Conservation (phyloP, 2,113 vertebrate species). For the Sterrhoptilus dennistouni region DNA sequence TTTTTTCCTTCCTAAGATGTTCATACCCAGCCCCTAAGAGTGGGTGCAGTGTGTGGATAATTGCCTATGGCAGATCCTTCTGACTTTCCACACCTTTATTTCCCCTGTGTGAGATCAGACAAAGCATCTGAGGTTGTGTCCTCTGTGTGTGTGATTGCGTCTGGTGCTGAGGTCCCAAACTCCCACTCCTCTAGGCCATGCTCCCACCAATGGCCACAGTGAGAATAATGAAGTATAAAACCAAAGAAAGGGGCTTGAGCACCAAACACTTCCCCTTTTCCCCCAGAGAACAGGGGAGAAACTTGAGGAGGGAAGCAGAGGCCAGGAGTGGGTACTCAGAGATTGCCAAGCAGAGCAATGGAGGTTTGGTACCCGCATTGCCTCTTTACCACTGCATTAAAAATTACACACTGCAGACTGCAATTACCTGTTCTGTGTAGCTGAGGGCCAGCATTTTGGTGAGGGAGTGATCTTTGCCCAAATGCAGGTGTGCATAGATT, state of each 20-base stretch:
- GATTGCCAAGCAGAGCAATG: not conserved
- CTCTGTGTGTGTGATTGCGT: not conserved
- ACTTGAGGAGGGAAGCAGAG: not conserved
- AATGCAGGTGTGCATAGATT: accelerated
- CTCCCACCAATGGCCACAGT: accelerated
- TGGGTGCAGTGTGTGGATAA: too few species aligned
- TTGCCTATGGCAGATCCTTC: not conserved
- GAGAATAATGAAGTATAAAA: not conserved
- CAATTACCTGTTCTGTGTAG: not conserved
- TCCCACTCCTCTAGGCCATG: not conserved
- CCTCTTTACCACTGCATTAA: not conserved
- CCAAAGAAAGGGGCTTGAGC: not conserved
- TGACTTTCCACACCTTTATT: not conserved
- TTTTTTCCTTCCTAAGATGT: not conserved
- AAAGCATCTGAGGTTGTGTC: not conserved
- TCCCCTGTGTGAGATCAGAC: not conserved
- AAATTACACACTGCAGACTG: not conserved
- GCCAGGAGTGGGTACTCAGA: not conserved
- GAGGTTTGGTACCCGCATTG: not conserved
- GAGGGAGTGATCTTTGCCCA: not conserved
- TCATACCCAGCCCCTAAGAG: not conserved
- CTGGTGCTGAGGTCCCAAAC: not conserved
- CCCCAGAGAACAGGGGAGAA: not conserved
- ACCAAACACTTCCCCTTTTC: not conserved
- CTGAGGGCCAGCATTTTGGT: not conserved